phyloP scores from a whole-genome alignment of 2,888 invertebrate species.

The Ethmia dodecea region DNA sequence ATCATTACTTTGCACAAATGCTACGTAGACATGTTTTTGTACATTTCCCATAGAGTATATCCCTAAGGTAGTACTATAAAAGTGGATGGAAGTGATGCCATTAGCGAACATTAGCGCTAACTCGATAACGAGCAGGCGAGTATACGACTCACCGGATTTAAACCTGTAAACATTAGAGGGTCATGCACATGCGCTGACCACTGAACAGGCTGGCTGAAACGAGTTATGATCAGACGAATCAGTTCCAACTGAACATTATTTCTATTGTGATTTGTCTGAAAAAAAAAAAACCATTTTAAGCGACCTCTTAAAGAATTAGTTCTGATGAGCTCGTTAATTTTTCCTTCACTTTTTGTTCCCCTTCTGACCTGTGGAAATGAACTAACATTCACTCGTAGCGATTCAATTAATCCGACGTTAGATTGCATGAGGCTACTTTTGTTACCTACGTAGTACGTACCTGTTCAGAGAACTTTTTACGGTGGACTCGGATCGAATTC shows the following conservation, averaged over 20 bases:
- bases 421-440: constrained; percentile 35
- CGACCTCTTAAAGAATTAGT: too few species aligned
- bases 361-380: constrained; percentile 31
- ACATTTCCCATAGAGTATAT: too few species aligned
- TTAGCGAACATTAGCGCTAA: constrained; percentile 36
- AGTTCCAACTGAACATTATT: too few species aligned
- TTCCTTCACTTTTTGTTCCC: constrained; percentile 26
- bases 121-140: constrained; percentile 34
- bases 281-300: too few species aligned
- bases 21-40: too few species aligned
- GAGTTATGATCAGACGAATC: too few species aligned
- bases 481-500: constrained; percentile 28
- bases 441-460: constrained; percentile 16
- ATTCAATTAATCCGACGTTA: constrained; percentile 51
- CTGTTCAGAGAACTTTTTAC: constrained; percentile 31
- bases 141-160: constrained; percentile 23
- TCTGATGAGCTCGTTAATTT: constrained; percentile 28
- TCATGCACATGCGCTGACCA: constrained; percentile 12
- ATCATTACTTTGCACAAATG: too few species aligned
- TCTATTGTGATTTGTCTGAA: too few species aligned
- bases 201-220: too few species aligned
- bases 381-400: constrained; percentile 33
- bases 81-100: constrained; percentile 28
- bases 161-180: constrained; percentile 26
- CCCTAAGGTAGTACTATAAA: too few species aligned